Evolutionary conservation across 2,888 invertebrate species (phyloP).

Genomic region (Xestia c-nigrum): DNA sequence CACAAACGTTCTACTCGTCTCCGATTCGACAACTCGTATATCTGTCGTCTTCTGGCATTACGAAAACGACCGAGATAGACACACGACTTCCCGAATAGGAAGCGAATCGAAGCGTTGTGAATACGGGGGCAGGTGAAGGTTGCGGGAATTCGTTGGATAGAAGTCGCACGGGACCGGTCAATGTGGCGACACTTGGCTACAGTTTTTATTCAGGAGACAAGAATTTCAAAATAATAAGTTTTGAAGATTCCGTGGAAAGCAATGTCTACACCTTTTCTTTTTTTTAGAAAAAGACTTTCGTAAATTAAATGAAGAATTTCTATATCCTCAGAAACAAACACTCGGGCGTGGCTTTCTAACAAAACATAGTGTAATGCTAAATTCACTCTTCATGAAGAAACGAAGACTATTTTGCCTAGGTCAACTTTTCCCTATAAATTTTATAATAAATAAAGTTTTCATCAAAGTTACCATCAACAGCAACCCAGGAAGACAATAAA

Average conservation of each 20-base stretch:
- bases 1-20: no score
- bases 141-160: no score
- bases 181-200: no score
- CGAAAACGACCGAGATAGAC: no score
- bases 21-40: no score
- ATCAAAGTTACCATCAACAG: background rate
- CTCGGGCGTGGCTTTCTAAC: background rate
- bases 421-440: background rate
- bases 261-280: background rate
- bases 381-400: background rate
- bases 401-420: background rate
- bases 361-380: background rate
- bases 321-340: background rate
- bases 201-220: background rate
- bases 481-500: background rate
- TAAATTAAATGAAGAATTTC: background rate
- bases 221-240: background rate
- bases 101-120: no score
- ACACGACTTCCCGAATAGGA: no score
- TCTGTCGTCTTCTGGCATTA: no score
- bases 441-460: background rate
- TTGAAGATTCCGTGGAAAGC: background rate
- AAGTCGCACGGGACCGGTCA: no score
- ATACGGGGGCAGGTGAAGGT: no score
- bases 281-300: background rate